phyloP scores from a whole-genome alignment of 2,888 invertebrate species.

The Pheosia tremula region DNA sequence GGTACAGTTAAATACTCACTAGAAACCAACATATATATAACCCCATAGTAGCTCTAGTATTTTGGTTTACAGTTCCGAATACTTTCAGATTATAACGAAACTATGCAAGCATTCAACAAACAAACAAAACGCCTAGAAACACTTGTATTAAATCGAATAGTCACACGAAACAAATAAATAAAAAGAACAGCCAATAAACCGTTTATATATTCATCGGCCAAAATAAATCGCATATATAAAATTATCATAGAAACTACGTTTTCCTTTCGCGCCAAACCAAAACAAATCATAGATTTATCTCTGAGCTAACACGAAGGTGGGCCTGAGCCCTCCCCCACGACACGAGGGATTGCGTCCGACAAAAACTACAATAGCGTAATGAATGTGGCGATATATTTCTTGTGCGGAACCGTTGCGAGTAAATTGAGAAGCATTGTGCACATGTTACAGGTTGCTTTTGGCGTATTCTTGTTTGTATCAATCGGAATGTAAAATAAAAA shows the following conservation, averaged over 20 bases:
- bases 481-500: neutral
- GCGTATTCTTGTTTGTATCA: neutral
- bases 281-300: conserved; percentile 8
- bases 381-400: conserved; percentile 4
- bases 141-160: neutral
- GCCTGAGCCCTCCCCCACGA: neutral
- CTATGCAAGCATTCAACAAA: no score
- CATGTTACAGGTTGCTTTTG: neutral
- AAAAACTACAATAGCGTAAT: conserved; percentile 4
- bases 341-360: neutral
- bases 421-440: neutral
- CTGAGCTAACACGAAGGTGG: neutral
- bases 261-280: neutral
- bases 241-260: conserved; percentile 5
- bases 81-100: no score
- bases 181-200: neutral
- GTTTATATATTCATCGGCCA: neutral
- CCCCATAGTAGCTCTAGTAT: no score
- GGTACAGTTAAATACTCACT: no score
- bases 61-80: no score
- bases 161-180: neutral
- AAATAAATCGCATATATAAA: conserved; percentile 4
- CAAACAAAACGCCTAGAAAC: no score
- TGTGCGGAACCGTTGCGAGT: neutral
- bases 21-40: no score